Evolutionary conservation across 1,140 invertebrate species (phyloP).

Genomic region (Cherax destructor): DNA sequence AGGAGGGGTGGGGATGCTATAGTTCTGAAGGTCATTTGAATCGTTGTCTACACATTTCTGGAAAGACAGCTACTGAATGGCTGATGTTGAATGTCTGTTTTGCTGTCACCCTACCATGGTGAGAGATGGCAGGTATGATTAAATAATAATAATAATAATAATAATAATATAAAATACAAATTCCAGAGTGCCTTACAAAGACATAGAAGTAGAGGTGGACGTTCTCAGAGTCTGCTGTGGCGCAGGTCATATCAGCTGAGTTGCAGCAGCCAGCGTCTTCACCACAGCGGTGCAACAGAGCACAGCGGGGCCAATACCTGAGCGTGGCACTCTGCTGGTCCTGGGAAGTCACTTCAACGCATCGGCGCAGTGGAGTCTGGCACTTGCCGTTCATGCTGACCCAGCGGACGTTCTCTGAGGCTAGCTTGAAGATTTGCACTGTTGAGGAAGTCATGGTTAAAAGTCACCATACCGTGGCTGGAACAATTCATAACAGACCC

Average conservation of each 20-base stretch:
- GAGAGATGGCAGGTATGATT: too few relatives aligned
- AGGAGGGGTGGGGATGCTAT: too few relatives aligned
- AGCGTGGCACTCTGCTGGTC: neutral
- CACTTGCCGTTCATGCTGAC: constrained; percentile 33
- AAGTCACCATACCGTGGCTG: too few relatives aligned
- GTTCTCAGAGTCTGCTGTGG: constrained; percentile 3
- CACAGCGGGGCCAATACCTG: constrained; percentile 33
- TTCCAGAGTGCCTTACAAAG: constrained; percentile 23
- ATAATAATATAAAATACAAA: too few relatives aligned
- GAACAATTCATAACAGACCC: too few relatives aligned
- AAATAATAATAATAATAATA: too few relatives aligned
- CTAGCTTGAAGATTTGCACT: constrained; percentile 17
- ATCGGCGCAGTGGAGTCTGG: constrained; percentile 15
- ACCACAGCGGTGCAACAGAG: constrained; percentile 35
- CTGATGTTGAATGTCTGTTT: too few relatives aligned
- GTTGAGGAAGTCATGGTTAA: neutral
- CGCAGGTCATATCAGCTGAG: constrained; percentile 10
- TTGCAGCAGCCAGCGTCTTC: constrained; percentile 46
- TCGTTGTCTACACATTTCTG: too few relatives aligned
- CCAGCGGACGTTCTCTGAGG: constrained; percentile 19
- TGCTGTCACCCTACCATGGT: too few relatives aligned
- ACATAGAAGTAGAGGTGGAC: constrained; percentile 49
- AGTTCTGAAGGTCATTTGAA: too few relatives aligned
- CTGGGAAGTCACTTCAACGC: neutral
- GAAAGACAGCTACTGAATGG: too few relatives aligned